Evolutionary conservation across 1,140 invertebrate genomes (phyloP).

Genomic region (Pseudomyrmex concolor): DNA sequence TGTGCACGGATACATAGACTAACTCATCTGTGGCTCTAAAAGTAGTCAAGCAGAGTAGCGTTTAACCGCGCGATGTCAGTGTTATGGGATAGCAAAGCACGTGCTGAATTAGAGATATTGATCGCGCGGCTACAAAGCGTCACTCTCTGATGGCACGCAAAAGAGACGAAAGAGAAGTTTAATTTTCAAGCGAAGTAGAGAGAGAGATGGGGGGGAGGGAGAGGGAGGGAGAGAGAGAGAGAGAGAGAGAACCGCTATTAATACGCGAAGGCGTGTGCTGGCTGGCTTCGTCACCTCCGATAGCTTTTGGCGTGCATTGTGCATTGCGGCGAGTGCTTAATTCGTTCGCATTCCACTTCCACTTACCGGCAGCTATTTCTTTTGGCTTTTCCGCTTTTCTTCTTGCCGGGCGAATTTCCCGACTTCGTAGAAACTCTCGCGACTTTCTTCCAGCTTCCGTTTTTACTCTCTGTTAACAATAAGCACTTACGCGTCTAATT

Average conservation of each 20-base stretch:
- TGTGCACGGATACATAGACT: neutral
- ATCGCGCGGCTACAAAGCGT: conserved; percentile 8
- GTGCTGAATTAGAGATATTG: conserved; percentile 37
- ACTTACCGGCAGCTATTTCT: conserved; percentile 76
- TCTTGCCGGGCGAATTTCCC: conserved; percentile 21
- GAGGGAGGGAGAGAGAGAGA: too few relatives aligned
- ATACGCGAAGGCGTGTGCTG: conserved; percentile 6
- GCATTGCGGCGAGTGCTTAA: conserved; percentile 43
- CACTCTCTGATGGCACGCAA: neutral
- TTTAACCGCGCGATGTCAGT: neutral
- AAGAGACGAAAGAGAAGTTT: conserved; percentile 35
- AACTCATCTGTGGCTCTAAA: conserved; percentile 4
- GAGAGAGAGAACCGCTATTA: neutral
- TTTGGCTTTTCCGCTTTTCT: conserved; percentile 37
- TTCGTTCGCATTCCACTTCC: conserved; percentile 36
- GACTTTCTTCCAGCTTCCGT: conserved; percentile 17
- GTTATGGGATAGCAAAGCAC: neutral
- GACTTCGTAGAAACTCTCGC: conserved; percentile 3
- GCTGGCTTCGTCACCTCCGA: neutral
- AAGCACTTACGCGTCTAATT: conserved; percentile 66
- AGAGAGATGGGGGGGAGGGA: neutral
- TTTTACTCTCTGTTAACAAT: conserved; percentile 35
- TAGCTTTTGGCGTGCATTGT: conserved; percentile 18
- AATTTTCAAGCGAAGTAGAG: conserved; percentile 10
- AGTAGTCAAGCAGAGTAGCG: conserved; percentile 5